Evolutionary conservation across 2,113 vertebrate species (phyloP).

Genomic region (Onychostruthus taczanowskii): DNA sequence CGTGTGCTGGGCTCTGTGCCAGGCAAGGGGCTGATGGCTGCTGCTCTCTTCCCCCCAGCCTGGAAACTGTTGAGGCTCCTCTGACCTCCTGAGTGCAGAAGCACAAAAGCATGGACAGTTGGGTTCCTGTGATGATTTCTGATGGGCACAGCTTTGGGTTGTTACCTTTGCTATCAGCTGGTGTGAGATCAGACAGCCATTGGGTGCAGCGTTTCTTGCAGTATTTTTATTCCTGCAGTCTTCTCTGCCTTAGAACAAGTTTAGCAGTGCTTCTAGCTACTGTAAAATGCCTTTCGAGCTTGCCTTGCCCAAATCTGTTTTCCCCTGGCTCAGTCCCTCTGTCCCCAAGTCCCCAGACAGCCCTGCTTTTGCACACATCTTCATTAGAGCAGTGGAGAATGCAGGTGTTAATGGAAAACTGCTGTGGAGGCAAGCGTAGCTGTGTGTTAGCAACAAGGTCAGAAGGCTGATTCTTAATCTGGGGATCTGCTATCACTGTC

Average conservation of each 20-base stretch:
- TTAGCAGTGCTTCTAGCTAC: background rate
- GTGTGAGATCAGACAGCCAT: background rate
- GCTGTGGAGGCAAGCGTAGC: background rate
- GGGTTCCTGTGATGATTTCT: background rate
- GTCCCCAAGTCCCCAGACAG: background rate
- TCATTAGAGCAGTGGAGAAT: background rate
- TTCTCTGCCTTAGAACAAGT: background rate
- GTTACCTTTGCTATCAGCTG: background rate
- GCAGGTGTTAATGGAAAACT: background rate
- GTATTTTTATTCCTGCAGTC: background rate
- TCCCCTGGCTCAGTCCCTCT: background rate
- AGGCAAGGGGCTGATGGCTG: fast-evolving
- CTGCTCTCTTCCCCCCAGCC: background rate
- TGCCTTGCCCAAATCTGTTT: background rate
- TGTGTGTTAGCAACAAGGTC: background rate
- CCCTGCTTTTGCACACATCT: background rate
- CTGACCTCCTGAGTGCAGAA: background rate
- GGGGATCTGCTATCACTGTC: background rate
- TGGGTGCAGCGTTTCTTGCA: background rate
- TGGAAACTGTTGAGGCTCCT: background rate
- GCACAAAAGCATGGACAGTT: fast-evolving
- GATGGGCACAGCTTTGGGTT: background rate
- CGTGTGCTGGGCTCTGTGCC: background rate
- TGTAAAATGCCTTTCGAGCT: background rate
- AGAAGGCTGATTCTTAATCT: background rate